Base-by-base conservation (phyloP, 2,888 invertebrate species). In the Drosophila peninsularis region DNA sequence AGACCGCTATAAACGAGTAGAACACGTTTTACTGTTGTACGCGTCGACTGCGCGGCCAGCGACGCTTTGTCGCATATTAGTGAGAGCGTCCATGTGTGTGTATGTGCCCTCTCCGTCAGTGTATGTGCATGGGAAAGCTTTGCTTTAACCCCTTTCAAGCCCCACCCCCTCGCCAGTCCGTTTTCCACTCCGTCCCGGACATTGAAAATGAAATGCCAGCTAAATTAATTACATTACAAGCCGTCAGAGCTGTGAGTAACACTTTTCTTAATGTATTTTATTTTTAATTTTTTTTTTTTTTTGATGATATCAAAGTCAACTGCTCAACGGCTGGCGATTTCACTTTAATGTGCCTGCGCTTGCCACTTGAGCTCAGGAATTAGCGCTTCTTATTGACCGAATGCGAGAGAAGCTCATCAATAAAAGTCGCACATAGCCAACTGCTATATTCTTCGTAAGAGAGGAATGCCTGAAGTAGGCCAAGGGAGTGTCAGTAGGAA, bases 11-110 rank as follows among this genome's bases (percentile, higher is more conserved):
- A 78, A 78, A 83, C 83, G 88, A 64, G 83, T 86, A 83, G 83
- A 83, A 83, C 83, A 83, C 88, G 83, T 83, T 83, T 88, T 88
- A 88, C 83, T 83, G 87, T 88, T 83, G 80, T 67, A 69, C 54
- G 60, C 62, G 65, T 13, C 52, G 60, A 68, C 72, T 57, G 55
- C 76, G 73, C 70, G 47, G 84, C 60, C 75, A 24, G 56, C 56
- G 63, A n/a, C 34, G 27, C 57, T 42, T n/a, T 52, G 39, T 45
- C 62, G 57, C n/a, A 30, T 61, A 36, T 34, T 14, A 45, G n/a
- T 56, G 49, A 52, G 19, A 39, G 49, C 42, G 47, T 60, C 62
- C 62, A 47, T 53, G 52, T 60, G 49, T 13, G 53, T 11, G 49
- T 71, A 55, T n/a, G 24, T 42, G 24, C 21, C 3, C 4, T 24